Conservation (phyloP, 2,797 vertebrate species). For the Scolopax bukidnonensis region DNA sequence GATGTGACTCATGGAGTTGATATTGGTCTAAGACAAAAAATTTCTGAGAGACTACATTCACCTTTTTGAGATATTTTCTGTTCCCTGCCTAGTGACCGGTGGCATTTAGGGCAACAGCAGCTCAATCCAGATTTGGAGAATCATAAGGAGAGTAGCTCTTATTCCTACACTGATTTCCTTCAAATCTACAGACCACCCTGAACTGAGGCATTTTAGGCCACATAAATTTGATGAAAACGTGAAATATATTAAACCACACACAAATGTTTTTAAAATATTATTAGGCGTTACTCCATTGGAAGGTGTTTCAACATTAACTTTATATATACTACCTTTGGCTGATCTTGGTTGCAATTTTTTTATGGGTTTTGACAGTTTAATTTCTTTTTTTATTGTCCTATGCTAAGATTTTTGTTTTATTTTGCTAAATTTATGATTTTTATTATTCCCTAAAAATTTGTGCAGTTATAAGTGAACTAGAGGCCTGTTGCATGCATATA, state of each 20-base stretch:
- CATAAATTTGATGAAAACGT: not conserved
- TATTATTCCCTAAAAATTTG: not conserved
- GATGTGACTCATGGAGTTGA: not conserved
- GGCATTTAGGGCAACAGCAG: not conserved
- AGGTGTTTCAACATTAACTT: conserved; percentile 5
- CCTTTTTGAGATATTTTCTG: not conserved
- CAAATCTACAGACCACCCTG: conserved; percentile 14
- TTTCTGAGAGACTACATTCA: not conserved
- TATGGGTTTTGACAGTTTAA: not conserved
- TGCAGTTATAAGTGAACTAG: not conserved
- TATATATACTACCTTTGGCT: not conserved
- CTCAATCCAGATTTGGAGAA: not conserved
- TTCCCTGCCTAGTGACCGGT: not conserved
- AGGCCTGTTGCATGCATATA: not conserved
- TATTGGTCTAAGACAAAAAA: not conserved
- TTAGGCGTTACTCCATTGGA: not conserved
- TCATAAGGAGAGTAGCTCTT: not conserved
- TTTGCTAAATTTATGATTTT: conserved; percentile 11
- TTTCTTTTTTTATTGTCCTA: conserved; percentile 9
- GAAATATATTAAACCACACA: not conserved
- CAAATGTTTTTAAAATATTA: not conserved
- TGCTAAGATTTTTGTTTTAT: not conserved
- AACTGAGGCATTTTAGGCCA: not conserved
- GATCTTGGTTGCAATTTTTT: not conserved
- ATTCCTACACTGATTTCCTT: not conserved